Conservation (phyloP, 2,888 invertebrate species). For the Thecophora atra region DNA sequence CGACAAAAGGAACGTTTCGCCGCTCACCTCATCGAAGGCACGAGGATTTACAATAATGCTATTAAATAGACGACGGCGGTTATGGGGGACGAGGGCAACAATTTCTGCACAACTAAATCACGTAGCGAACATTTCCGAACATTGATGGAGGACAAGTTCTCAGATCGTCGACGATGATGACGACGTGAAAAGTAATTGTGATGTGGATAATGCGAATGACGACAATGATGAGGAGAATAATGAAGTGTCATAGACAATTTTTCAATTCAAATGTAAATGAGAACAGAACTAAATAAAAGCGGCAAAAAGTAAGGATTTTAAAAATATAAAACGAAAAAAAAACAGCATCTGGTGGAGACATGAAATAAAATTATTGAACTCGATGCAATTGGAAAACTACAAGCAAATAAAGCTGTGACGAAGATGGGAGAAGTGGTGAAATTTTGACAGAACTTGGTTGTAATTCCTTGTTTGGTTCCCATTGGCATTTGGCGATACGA, state of each 20-base stretch:
- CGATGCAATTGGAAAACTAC: not conserved
- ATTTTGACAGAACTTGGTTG: too few relatives aligned
- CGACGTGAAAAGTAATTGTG: slow-evolving; percentile 26
- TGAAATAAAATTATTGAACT: not conserved
- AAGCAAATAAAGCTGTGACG: not conserved
- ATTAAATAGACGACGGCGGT: too few relatives aligned
- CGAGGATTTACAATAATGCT: too few relatives aligned
- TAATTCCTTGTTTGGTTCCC: not conserved
- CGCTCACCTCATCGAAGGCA: slow-evolving; percentile 49
- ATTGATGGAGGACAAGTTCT: slow-evolving; percentile 48
- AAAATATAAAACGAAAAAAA: not conserved
- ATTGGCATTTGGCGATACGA: not conserved
- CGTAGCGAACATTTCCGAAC: slow-evolving; percentile 61
- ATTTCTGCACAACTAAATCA: slow-evolving; percentile 60
- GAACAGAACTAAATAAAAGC: slow-evolving; percentile 38
- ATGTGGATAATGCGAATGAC: slow-evolving; percentile 7
- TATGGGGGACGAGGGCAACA: slow-evolving; percentile 44
- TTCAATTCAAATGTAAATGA: slow-evolving; percentile 60
- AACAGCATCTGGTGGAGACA: not conserved
- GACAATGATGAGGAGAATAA: slow-evolving; percentile 42
- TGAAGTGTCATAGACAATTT: slow-evolving; percentile 47
- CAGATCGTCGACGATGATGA: slow-evolving; percentile 27
- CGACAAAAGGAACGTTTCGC: slow-evolving; percentile 13
- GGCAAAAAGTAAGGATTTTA: not conserved
- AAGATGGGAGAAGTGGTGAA: not conserved